These are phyloP conservation scores for Thelaira solivaga DNA, from an alignment of 2,888 invertebrate genomes.

Conservation along the genomic window DNA sequence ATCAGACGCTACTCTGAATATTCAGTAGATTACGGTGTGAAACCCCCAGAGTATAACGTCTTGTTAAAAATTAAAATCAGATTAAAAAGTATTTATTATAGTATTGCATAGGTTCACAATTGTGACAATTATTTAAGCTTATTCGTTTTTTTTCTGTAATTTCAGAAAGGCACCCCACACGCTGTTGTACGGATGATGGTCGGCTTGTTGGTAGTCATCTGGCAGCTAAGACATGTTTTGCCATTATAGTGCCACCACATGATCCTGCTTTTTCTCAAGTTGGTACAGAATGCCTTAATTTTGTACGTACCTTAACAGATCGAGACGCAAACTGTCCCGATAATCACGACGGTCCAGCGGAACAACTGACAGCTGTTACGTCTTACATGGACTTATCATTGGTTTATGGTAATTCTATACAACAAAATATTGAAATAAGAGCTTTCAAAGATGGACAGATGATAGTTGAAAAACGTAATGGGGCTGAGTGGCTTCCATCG, in stretches of 20 bases:
- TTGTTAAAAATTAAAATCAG: too few relatives aligned
- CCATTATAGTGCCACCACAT: conserved; percentile 80
- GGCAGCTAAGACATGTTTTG: conserved; percentile 77
- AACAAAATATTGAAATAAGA: conserved; percentile 82
- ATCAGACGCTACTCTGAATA: too few relatives aligned
- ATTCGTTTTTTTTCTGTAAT: too few relatives aligned
- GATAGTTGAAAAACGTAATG: conserved; percentile 80
- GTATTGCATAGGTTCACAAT: too few relatives aligned
- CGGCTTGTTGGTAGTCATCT: conserved; percentile 77
- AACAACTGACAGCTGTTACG: conserved; percentile 80
- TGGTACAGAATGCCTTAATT: conserved; percentile 82
- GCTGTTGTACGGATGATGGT: conserved; percentile 82
- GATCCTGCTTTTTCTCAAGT: conserved; percentile 80
- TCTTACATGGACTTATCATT: conserved; percentile 84
- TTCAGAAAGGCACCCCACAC: conserved; percentile 80
- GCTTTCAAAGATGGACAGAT: conserved; percentile 84
- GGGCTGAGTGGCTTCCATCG: conserved; percentile 85
- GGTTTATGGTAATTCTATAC: conserved; percentile 86
- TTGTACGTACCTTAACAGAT: conserved; percentile 83
- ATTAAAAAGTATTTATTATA: too few relatives aligned
- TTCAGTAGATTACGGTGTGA: too few relatives aligned
- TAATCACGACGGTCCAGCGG: conserved; percentile 78
- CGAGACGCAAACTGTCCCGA: conserved; percentile 81
- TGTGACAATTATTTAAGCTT: too few relatives aligned
- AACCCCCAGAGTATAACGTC: too few relatives aligned